Conservation (phyloP, 2,888 invertebrate genomes). For the Lydus trimaculatus region DNA sequence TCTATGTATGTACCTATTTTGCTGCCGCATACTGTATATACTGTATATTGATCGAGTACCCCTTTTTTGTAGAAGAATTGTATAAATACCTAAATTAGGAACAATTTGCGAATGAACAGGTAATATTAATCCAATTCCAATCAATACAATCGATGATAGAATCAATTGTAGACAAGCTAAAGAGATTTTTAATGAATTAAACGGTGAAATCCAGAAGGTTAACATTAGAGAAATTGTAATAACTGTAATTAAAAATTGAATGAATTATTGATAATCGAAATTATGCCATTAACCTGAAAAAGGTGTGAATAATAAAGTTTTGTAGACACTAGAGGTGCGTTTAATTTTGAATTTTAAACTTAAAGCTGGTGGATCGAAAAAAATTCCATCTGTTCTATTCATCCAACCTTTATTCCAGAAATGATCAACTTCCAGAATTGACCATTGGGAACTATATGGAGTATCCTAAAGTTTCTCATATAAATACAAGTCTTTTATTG, state of each 20-base stretch:
- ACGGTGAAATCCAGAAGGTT: constrained; percentile 56
- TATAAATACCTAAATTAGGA: constrained; percentile 53
- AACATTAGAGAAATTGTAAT: constrained; percentile 47
- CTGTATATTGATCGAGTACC: no score
- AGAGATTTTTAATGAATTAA: constrained; percentile 51
- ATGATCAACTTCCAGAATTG: constrained; percentile 37
- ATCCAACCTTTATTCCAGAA: constrained; percentile 24
- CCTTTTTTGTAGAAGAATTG: no score
- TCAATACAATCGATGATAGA: constrained; percentile 46
- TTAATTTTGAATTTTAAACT: constrained; percentile 46
- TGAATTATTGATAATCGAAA: neutral
- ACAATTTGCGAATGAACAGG: constrained; percentile 50
- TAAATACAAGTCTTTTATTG: neutral
- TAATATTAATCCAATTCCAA: constrained; percentile 46
- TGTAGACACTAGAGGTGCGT: constrained; percentile 48
- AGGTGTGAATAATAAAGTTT: constrained; percentile 50
- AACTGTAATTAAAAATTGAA: constrained; percentile 46
- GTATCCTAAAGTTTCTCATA: constrained; percentile 32
- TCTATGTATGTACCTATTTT: no score
- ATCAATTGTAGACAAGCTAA: constrained; percentile 51
- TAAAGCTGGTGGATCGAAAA: constrained; percentile 40
- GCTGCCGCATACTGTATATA: no score
- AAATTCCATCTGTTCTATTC: constrained; percentile 11
- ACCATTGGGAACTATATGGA: constrained; percentile 43
- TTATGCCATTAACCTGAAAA: constrained; percentile 47